A percentile compares a stretch with the other conserved stretches of the same genome.
Evolutionary conservation across 2,113 vertebrate species (phyloP).

Genomic region (Maccullochella peelii): DNA sequence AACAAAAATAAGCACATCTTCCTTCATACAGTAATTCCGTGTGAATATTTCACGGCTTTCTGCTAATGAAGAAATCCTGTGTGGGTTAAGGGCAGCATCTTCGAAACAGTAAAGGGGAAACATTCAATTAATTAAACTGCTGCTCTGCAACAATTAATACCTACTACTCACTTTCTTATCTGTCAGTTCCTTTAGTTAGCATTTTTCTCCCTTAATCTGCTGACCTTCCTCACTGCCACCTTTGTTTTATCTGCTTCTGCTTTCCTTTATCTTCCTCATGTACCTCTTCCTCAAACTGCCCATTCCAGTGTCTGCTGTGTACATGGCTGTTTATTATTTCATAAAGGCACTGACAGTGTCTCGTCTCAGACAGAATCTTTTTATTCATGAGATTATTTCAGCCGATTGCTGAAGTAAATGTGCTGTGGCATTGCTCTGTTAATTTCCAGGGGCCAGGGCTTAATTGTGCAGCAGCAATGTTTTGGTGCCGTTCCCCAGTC

Average conservation of each 20-base stretch:
- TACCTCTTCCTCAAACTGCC: constrained; percentile 5
- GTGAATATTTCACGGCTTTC: neutral
- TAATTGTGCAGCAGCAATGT: constrained; percentile 48
- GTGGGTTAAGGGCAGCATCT: neutral
- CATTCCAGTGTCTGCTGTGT: neutral
- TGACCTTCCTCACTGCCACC: constrained; percentile 8
- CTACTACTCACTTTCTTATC: constrained; percentile 29
- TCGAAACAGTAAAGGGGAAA: neutral
- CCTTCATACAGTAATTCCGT: neutral
- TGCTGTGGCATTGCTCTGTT: constrained; percentile 22
- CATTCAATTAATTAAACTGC: neutral
- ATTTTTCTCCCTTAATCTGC: constrained; percentile 28
- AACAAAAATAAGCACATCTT: neutral
- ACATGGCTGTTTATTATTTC: constrained; percentile 4
- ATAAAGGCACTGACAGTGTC: neutral
- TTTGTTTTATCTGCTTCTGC: constrained; percentile 20
- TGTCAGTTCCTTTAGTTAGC: constrained; percentile 2
- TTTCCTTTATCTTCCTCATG: constrained; percentile 42
- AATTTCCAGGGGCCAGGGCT: constrained; percentile 54
- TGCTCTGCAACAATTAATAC: constrained; percentile 17
- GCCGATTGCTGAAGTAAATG: constrained; percentile 21
- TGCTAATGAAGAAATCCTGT: neutral
- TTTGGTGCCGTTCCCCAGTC: constrained; percentile 3
- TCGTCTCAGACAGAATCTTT: neutral
- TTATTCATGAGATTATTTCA: constrained; percentile 20